phyloP scores from a whole-genome alignment of 2,888 invertebrate species.

The Cerastoderma edule region DNA sequence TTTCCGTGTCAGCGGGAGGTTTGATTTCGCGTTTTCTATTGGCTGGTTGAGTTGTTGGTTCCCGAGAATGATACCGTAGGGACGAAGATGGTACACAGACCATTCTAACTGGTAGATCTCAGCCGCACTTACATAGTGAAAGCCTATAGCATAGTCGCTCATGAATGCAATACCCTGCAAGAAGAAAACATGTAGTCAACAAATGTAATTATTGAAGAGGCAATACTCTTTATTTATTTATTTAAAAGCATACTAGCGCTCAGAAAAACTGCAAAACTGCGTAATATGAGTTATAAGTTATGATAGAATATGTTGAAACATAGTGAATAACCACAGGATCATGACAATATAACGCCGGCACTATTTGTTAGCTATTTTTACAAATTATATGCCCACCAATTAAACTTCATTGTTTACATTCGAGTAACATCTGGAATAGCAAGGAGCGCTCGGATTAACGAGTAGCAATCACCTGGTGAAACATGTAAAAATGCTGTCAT shows the following conservation, averaged over 20 bases:
- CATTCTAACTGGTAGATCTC: conserved; percentile 30
- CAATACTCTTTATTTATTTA: background rate
- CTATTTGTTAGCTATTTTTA: no score
- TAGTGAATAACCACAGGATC: background rate
- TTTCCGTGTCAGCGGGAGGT: background rate
- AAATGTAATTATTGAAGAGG: background rate
- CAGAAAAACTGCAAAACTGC: background rate
- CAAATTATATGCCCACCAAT: no score
- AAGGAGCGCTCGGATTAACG: no score
- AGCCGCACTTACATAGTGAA: conserved; percentile 19
- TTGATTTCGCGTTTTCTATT: conserved; percentile 6
- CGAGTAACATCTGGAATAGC: no score
- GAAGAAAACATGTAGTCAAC: background rate
- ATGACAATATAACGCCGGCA: background rate
- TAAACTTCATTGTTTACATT: no score
- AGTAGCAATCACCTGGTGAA: no score
- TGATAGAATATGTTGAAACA: background rate
- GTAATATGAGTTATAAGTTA: background rate
- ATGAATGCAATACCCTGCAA: conserved; percentile 24
- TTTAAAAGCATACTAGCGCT: background rate
- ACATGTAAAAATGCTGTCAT: no score
- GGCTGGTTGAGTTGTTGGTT: conserved; percentile 29
- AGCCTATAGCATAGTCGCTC: conserved; percentile 26
- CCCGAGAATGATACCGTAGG: conserved; percentile 23
- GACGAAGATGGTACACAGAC: conserved; percentile 27